These are phyloP conservation scores for Zoanthus solanderi DNA, from an alignment of 92 coral and sea anemone species.

Conservation along the genomic window DNA sequence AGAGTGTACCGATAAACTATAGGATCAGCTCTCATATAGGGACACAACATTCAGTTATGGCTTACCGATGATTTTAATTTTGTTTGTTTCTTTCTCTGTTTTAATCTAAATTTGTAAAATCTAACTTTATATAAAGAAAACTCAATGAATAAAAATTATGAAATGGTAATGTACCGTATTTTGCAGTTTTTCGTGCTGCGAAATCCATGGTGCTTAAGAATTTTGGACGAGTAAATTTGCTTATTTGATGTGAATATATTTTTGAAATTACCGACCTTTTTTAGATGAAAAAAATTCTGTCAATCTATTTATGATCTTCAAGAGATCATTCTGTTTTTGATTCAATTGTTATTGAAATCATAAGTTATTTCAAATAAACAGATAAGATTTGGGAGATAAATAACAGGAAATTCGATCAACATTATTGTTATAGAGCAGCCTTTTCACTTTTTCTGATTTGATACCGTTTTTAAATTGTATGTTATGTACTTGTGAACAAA, in stretches of 20 bases:
- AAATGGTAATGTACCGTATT: no score
- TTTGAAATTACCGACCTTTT: not conserved
- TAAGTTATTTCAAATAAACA: not conserved
- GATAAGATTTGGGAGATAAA: not conserved
- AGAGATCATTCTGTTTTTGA: not conserved
- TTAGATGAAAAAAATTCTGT: not conserved
- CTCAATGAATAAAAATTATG: no score
- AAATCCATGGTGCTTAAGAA: no score
- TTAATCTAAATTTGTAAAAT: no score
- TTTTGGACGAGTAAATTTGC: not conserved
- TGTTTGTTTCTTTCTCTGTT: no score
- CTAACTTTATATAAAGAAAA: no score
- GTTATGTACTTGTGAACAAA: not conserved
- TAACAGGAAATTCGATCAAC: constrained; percentile 22
- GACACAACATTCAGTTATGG: no score
- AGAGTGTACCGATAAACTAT: no score
- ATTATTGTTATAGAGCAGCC: not conserved
- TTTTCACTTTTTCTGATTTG: not conserved
- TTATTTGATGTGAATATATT: not conserved
- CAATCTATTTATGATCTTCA: not conserved
- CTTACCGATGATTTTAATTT: no score
- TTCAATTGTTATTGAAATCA: not conserved
- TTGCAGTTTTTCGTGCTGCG: no score
- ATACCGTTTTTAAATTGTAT: not conserved
- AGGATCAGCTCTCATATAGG: no score